phyloP scores from a whole-genome alignment of 1,140 invertebrate genomes.

The Lysiphlebus fabarum region DNA sequence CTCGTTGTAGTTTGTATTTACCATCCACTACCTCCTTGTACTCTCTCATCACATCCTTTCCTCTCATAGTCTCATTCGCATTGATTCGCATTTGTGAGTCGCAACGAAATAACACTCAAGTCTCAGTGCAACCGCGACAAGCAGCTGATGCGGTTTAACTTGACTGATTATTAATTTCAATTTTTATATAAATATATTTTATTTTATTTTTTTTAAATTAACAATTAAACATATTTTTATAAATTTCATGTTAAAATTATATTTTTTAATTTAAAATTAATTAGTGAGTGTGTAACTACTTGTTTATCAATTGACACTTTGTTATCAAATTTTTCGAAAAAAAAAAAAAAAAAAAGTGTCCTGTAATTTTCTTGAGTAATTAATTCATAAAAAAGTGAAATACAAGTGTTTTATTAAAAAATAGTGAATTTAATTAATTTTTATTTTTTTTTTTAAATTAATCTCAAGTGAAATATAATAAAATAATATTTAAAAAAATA shows the following conservation, averaged over 20 bases:
- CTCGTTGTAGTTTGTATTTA: not conserved
- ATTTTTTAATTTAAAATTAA: not conserved
- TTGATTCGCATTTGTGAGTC: constrained; percentile 23
- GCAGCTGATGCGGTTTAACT: constrained; percentile 31
- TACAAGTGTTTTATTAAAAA: no score
- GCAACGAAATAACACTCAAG: constrained; percentile 29
- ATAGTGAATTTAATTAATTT: no score
- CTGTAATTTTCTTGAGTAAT: no score
- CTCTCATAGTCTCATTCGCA: constrained; percentile 22
- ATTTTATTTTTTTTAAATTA: not conserved
- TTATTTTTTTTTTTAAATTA: no score
- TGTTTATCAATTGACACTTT: no score
- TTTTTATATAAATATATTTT: not conserved
- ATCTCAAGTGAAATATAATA: no score
- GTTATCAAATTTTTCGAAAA: no score
- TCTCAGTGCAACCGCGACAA: constrained; percentile 33
- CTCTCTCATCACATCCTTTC: constrained; percentile 27
- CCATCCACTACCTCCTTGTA: constrained; percentile 19
- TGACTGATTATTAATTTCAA: not conserved
- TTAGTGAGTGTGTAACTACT: not conserved
- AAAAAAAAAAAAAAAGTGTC: no score
- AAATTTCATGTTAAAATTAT: not conserved
- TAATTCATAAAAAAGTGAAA: no score
- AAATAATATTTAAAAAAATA: no score
- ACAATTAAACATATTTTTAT: not conserved